Evolutionary conservation across 2,888 invertebrate species (phyloP), one percentile per base, ranked within the genome.

Genomic region (Eurytoma californica): DNA sequence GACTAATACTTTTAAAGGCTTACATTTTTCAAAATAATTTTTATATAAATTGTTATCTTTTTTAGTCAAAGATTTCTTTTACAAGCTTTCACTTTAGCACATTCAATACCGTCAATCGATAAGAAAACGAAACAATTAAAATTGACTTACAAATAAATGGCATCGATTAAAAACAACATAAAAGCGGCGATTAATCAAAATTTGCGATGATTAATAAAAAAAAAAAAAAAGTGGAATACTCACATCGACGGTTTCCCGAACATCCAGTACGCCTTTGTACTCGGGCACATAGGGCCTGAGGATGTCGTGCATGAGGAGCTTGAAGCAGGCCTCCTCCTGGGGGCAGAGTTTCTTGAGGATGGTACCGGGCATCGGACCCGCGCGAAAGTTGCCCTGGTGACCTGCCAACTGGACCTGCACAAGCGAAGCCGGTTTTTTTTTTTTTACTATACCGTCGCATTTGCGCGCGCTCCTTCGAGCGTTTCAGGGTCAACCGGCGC

Each of bases 321-420:
- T 93, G 91, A 98, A 97, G 88, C 97, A 97, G 83, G 94, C 93
- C 89, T 97, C 96, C 90, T 98, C 98, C 88, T 96, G 96, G 9
- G 94, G 94, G 86, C 97, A 97, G 55, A 97, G 92, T 90, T 98
- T 98, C 92, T 98, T 98, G 86, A 98, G 91, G 84, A 98, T 97
- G 30, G 98, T 98, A 61, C 98, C 98, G 86, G 96, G 97, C 85
- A 97, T 96, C 1, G 96, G 95, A 0, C 97, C 98, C 2, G 97
- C 96, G 87, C 96, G 96, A 92, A 98, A 98, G 91, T 97, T 97
- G 57, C 97, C 97, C 91, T 98, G 97, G 90, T 98, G 98, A 0
- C 98, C 98, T 18, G 97, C 97, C 61, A 98, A 92, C 91, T 98
- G 98, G n/a, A 90, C 88, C 89, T 89, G 72, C 49, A 61, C 16